Evolutionary conservation across 2,113 vertebrate genomes (phyloP).

Genomic region (Acanthochromis polyacanthus): DNA sequence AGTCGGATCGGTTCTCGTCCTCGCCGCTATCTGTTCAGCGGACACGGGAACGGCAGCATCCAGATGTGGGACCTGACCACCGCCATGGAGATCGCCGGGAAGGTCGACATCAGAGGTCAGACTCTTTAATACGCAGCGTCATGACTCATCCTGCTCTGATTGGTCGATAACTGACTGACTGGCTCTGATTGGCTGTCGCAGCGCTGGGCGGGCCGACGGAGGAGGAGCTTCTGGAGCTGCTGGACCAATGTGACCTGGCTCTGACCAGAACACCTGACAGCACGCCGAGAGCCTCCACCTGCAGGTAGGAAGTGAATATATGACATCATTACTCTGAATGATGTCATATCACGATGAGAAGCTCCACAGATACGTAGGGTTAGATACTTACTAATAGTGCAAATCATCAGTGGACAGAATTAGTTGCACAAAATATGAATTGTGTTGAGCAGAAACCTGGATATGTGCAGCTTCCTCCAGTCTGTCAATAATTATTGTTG

Average conservation of each 20-base stretch:
- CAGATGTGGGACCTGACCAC: constrained; percentile 96
- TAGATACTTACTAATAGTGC: too few relatives aligned
- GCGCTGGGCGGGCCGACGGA: constrained; percentile 89
- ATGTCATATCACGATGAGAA: too few relatives aligned
- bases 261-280: constrained; percentile 86
- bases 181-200: constrained; percentile 60
- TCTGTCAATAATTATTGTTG: too few relatives aligned
- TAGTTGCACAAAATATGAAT: too few relatives aligned
- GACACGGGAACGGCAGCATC: constrained; percentile 92
- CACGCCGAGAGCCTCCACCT: constrained; percentile 81
- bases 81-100: constrained; percentile 89
- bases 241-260: constrained; percentile 91
- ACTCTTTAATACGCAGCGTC: background rate
- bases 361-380: too few relatives aligned
- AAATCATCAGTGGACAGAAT: too few relatives aligned
- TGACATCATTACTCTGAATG: background rate
- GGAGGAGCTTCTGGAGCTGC: constrained; percentile 89
- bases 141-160: background rate
- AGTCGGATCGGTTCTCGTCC: constrained; percentile 90
- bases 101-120: constrained; percentile 84
- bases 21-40: constrained; percentile 91
- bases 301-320: constrained; percentile 78
- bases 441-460: too few relatives aligned
- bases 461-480: too few relatives aligned
- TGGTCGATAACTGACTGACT: background rate